These are phyloP conservation scores for Psittacara wagleri DNA, from an alignment of 2,113 vertebrate genomes.

Conservation along the genomic window DNA sequence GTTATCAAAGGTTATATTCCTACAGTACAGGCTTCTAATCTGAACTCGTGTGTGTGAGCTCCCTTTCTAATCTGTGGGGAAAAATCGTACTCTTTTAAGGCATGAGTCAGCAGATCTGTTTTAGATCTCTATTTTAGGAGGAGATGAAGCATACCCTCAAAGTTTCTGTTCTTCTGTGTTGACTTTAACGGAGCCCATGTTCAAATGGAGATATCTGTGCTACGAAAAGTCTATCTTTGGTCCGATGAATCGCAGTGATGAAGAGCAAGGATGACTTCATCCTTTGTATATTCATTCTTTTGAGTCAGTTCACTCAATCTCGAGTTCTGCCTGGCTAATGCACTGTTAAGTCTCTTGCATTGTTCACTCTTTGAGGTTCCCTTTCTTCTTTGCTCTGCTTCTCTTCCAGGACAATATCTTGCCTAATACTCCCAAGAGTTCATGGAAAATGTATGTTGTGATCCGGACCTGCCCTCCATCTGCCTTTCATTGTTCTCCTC, in stretches of 20 bases:
- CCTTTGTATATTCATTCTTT: not conserved
- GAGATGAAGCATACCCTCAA: constrained; percentile 14
- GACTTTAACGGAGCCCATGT: not conserved
- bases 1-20: fast-evolving
- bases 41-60: not conserved
- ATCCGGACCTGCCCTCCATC: not conserved
- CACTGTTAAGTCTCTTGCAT: not conserved
- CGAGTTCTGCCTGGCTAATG: not conserved
- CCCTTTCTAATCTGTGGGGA: not conserved
- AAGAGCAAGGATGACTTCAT: constrained; percentile 2
- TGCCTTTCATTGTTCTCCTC: not conserved
- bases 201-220: not conserved
- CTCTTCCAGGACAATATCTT: not conserved
- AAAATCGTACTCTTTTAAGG: not conserved
- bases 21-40: not conserved
- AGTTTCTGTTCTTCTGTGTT: not conserved
- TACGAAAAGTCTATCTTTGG: not conserved
- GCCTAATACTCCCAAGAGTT: not conserved
- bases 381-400: not conserved
- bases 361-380: not conserved
- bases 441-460: fast-evolving
- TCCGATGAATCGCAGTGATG: not conserved
- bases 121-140: constrained; percentile 42
- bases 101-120: constrained; percentile 47
- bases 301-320: not conserved